Base-by-base conservation (phyloP, 1,140 invertebrate genomes). In the Stenopsyche tienmushanensis region DNA sequence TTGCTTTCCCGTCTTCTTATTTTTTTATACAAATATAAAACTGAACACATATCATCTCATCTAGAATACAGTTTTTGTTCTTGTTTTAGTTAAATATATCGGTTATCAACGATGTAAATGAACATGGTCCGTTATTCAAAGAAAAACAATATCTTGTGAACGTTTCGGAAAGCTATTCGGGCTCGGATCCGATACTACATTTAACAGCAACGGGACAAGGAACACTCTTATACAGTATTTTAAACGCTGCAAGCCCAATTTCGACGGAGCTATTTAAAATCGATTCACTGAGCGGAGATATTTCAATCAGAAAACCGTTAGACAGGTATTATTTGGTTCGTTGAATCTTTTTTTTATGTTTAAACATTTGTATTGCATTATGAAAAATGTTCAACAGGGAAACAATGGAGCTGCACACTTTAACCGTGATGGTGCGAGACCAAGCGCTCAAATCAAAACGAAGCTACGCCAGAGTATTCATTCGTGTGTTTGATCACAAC, bases 391-490 rank as follows among this genome's bases (percentile, higher is more conserved):
- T 21, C 13, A 23, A 41, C 72, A 85, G 84, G 25, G 94, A 97
- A 77, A 87, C 87, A 17, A 88, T 90, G 3, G 84, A 86, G 20
- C 84, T 90, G 34, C 95, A 97, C 79, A 84, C 94, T 26, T 75
- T 97, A 29, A 96, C 92, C 0, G 88, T 96, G 2, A 92, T 93
- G 85, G 94, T 94, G 0, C 88, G 90, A 67, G 95, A 98, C 77
- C 88, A 92, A 72, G 94, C 93, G 0, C 90, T 89, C 0, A 92
- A 90, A 9, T 87, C 91, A 0, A 90, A 93, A 73, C 82, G 90
- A 13, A 93, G 93, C 75, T 93, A 90, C 74, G 91, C 93, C 1
- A 81, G 93, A 69, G 88, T 96, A 0, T 78, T 87, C 23, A 86
- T 97, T 44, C 86, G 85, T 47, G 90, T 97, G 0, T 84, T 88